phyloP scores from a whole-genome alignment of 2,113 vertebrate genomes.

The Corythoichthys intestinalis region DNA sequence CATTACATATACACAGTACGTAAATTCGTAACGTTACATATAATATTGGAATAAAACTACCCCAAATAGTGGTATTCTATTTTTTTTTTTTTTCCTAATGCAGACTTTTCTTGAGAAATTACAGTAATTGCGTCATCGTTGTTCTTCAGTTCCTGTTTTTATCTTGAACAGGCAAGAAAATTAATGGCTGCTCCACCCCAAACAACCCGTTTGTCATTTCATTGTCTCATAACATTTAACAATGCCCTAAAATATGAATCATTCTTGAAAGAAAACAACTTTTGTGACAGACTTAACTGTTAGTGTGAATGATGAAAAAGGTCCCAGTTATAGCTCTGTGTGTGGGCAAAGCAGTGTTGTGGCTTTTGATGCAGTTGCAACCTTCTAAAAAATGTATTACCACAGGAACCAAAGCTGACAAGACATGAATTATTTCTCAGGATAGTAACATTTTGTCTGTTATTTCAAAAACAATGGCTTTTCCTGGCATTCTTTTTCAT shows the following conservation, averaged over 20 bases:
- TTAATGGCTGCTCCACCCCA: background rate
- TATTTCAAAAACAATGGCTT: constrained; percentile 10
- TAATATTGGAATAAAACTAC: no score
- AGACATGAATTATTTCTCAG: constrained; percentile 6
- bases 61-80: no score
- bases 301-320: background rate
- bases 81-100: no score
- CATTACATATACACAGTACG: no score
- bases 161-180: background rate
- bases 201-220: background rate
- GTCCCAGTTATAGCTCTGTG: background rate
- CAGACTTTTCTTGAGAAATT: no score
- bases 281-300: background rate
- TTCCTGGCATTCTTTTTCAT: constrained; percentile 4
- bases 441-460: constrained; percentile 19
- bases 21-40: no score
- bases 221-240: background rate
- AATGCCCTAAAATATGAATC: background rate
- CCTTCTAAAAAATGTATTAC: constrained; percentile 10
- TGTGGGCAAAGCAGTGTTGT: constrained; percentile 6
- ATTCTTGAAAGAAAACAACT: background rate
- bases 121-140: background rate
- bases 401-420: constrained; percentile 15
- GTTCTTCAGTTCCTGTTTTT: background rate
- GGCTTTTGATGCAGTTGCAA: constrained; percentile 3